Evolutionary conservation across 2,797 vertebrate species (phyloP), one percentile per base, ranked within the genome.

Genomic region (Leptatherina wallacei): DNA sequence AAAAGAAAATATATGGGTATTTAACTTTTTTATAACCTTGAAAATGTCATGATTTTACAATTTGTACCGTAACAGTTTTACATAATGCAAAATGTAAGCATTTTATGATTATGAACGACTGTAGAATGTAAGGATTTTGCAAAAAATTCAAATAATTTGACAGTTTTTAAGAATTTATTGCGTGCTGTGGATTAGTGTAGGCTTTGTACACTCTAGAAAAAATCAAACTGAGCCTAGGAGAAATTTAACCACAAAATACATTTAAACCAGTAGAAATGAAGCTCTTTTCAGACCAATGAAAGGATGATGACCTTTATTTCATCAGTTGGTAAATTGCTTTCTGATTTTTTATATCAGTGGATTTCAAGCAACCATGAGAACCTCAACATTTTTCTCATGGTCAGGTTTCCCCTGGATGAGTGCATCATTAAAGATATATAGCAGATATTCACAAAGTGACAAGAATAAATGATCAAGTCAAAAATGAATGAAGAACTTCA

Each of bases 281-380:
- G 65, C 68, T 33, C 64, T 69, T 62, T 52, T 52, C 40, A 42
- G 57, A 44, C 61, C 68, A 29, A 56, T 77, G 65, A 77, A 75
- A 82, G 22, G 54, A 74, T 49, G 38, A 69, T 68, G 38, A 71
- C 65, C 61, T 44, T 65, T 40, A 27, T 52, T 80, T 67, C 24
- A 72, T 69, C 16, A 24, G 16, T 18, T 44, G 13, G 42, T 6
- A 18, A 44, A 12, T 62, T 54, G 13, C 8, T n/a, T 12, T 59
- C 6, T 51, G 13, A 9, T 11, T 36, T 36, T 84, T 80, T 71
- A 66, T 29, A 29, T 61, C 33, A 60, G 12, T 22, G 14, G 65
- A 67, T n/a, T 29, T 56, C 55, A 69, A 56, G 61, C 22, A 69
- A 58, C n/a, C 16, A 54, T 49, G 18, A 55, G 38, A 72, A 58